Conservation (phyloP, 1,140 invertebrate species). For the Samia ricini region DNA sequence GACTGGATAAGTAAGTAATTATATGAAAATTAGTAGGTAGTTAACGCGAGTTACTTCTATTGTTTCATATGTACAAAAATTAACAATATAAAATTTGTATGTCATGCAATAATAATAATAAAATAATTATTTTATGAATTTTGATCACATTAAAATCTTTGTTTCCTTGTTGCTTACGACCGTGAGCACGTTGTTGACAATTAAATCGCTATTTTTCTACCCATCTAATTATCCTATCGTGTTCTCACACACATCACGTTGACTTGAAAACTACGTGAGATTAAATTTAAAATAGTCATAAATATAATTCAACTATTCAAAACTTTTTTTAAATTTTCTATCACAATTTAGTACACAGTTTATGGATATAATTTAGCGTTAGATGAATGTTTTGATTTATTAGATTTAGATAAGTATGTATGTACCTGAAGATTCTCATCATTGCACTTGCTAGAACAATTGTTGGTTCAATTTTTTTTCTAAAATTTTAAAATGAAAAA, state of each 20-base stretch:
- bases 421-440: neutral
- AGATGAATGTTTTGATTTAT: no score
- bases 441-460: no score
- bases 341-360: no score
- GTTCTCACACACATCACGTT: neutral
- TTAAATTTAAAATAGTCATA: neutral
- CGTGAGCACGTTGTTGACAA: neutral
- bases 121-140: neutral
- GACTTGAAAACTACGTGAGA: neutral
- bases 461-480: no score
- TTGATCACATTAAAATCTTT: neutral
- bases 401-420: no score
- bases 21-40: neutral
- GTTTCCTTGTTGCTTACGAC: neutral
- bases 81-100: no score
- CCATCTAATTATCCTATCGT: neutral
- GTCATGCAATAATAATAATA: neutral
- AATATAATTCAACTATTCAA: no score
- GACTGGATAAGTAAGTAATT: neutral
- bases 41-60: neutral
- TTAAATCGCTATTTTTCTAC: neutral
- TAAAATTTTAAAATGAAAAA: no score
- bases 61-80: no score
- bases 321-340: no score
- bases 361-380: no score